These are phyloP conservation scores for Matsumyia berberina DNA, from an alignment of 2,888 invertebrate genomes.

Conservation along the genomic window DNA sequence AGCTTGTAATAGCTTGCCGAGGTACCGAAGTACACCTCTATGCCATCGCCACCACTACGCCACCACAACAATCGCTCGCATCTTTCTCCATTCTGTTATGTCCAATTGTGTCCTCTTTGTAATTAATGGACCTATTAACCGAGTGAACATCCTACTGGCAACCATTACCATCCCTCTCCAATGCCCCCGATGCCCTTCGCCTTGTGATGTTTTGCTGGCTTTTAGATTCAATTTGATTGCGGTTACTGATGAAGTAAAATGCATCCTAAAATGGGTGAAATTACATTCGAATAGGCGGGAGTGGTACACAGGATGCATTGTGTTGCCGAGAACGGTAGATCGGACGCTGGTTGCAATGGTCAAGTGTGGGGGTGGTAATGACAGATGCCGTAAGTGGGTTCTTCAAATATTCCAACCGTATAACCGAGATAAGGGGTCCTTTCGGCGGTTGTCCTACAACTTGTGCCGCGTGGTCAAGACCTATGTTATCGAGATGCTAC, in stretches of 20 bases:
- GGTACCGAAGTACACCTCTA: conserved; percentile 17
- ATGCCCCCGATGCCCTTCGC: background rate
- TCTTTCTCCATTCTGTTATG: conserved; percentile 50
- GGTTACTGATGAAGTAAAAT: conserved; percentile 64
- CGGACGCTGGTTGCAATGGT: conserved; percentile 17
- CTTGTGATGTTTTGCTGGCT: conserved; percentile 50
- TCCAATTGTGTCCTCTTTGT: conserved; percentile 54
- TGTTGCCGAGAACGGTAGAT: conserved; percentile 18
- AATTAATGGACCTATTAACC: conserved; percentile 62
- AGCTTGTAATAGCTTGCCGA: conserved; percentile 27
- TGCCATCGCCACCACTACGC: conserved; percentile 25
- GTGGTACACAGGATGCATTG: conserved; percentile 37
- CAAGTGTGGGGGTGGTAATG: conserved; percentile 2
- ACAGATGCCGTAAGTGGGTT: conserved; percentile 54
- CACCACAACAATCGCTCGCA: conserved; percentile 43
- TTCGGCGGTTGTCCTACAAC: conserved; percentile 4
- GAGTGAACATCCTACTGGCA: conserved; percentile 33
- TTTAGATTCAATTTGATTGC: conserved; percentile 65
- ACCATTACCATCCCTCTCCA: conserved; percentile 35
- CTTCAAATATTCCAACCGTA: conserved; percentile 44
- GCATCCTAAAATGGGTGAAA: conserved; percentile 54
- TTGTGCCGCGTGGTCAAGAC: conserved; percentile 39
- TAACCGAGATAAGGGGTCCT: conserved; percentile 13
- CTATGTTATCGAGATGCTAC: conserved; percentile 36
- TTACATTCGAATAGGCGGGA: conserved; percentile 46